Base-by-base conservation (phyloP, 2,797 vertebrate genomes). In the Lacerta agilis region DNA sequence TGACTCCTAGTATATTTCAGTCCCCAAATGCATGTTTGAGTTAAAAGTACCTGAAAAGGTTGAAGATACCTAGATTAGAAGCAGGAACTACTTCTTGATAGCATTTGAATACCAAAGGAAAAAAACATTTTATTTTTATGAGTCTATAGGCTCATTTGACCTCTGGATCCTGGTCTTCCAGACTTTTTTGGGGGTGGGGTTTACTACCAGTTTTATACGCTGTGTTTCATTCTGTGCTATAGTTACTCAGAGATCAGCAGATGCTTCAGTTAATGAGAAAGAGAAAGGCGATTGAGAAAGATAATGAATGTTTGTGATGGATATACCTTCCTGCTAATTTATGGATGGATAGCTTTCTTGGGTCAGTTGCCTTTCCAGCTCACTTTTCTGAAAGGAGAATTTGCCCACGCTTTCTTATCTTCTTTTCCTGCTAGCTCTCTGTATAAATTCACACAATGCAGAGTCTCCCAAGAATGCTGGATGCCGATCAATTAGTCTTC, bases 211-310 rank as follows among this genome's bases (percentile, higher is more conserved):
- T 84, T 33, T 82, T 82, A 82, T n/a, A 25, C 36, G 18, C 58
- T 18, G 58, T 61, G 58, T 7, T 61, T 61, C 4, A 23, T 61
- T 61, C 20, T 23, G 49, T 38, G 29, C 25, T 61, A 49, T 67
- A 43, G 29, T 79, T 83, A 36, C 41, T 69, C 64, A 33, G 17
- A 78, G 73, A 78, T 17, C 25, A 71, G 58, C 2, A 69, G 23
- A 41, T 76, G 41, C 17, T 87, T 82, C 49, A 45, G 25, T 55
- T 83, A 69, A 83, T 66, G 17, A 82, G 49, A 69, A 29, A 58
- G 49, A n/a, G 76, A 83, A 87, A 83, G 36, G 45, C 15, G 66
- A 80, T 29, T 29, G 71, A 15, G 23, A 79, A 80, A 87, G n/a
- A 27, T 43, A 71, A 27, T 38, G 1, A 72, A 71, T 72, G 66